These are phyloP conservation scores for Rotaria magnacalcarata DNA, from an alignment of 2,888 invertebrate genomes.

Conservation along the genomic window DNA sequence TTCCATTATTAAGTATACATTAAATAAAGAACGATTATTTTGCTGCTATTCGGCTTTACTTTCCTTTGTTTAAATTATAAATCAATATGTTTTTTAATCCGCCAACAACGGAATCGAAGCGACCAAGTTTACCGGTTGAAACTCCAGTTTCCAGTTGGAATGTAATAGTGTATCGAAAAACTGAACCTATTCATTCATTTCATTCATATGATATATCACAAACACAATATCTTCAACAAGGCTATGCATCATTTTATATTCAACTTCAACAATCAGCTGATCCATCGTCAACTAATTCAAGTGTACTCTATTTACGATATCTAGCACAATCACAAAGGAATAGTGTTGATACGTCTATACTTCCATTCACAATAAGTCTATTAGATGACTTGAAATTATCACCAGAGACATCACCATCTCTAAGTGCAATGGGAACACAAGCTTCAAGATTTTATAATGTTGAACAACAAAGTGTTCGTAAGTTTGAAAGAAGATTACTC, in stretches of 20 bases:
- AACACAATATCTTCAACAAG: not conserved
- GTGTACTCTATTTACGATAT: slow-evolving; percentile 22
- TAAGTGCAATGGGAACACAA: not conserved
- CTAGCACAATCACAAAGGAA: not conserved
- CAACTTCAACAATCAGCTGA: not conserved
- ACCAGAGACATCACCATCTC: not conserved
- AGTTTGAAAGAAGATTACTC: not conserved
- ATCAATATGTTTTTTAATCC: slow-evolving; percentile 13
- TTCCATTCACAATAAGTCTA: not conserved
- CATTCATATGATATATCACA: not conserved
- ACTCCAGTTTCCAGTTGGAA: not conserved
- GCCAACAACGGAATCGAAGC: not conserved
- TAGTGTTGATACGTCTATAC: not conserved
- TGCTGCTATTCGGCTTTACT: not conserved
- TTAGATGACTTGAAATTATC: not conserved
- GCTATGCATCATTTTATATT: not conserved
- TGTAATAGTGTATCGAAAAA: not conserved
- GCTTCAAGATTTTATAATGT: not conserved
- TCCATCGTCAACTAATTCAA: not conserved
- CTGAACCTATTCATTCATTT: not conserved
- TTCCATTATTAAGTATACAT: not conserved
- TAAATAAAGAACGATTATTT: not conserved
- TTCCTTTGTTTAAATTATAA: not conserved
- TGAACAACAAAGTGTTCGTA: slow-evolving; percentile 20
- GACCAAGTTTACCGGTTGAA: not conserved